A percentile compares a stretch with the other conserved stretches of the same genome.
phyloP scores from a whole-genome alignment of 2,113 vertebrate genomes.

The Triplophysa siluroides region DNA sequence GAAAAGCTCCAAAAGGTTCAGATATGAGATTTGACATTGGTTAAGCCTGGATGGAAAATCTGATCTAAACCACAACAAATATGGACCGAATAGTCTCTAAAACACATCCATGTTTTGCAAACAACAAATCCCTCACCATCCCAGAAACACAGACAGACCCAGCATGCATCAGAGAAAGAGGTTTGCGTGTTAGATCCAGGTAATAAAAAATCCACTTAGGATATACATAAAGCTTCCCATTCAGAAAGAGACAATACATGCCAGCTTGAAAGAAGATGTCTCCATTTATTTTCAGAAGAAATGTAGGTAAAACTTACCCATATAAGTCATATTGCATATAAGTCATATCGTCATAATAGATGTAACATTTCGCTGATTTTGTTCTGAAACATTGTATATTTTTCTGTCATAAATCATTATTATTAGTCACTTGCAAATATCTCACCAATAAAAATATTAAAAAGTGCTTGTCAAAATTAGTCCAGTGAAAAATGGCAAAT shows the following conservation, averaged over 20 bases:
- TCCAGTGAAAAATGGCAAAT: too few species aligned
- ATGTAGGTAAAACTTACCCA: not conserved
- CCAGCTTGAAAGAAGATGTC: conserved; percentile 2
- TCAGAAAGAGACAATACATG: not conserved
- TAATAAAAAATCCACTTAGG: conserved; percentile 5
- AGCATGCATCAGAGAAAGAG: not conserved
- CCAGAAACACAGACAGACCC: not conserved
- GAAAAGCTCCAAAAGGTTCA: not conserved
- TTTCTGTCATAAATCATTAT: too few species aligned
- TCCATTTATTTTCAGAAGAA: not conserved
- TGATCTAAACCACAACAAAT: conserved; percentile 40
- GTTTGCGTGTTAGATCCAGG: not conserved
- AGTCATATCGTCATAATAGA: too few species aligned
- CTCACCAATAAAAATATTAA: too few species aligned
- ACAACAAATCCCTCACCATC: conserved; percentile 40
- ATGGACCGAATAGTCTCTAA: conserved; percentile 33
- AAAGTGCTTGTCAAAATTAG: too few species aligned
- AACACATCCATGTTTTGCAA: conserved; percentile 6
- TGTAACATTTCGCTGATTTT: too few species aligned
- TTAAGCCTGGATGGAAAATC: conserved; percentile 28
- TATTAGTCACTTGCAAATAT: too few species aligned
- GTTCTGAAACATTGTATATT: too few species aligned
- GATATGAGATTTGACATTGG: not conserved
- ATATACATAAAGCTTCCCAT: not conserved
- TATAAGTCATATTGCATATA: too few species aligned